Evolutionary conservation across 2,888 invertebrate genomes (phyloP).

Genomic region (Cremastinae sp.): DNA sequence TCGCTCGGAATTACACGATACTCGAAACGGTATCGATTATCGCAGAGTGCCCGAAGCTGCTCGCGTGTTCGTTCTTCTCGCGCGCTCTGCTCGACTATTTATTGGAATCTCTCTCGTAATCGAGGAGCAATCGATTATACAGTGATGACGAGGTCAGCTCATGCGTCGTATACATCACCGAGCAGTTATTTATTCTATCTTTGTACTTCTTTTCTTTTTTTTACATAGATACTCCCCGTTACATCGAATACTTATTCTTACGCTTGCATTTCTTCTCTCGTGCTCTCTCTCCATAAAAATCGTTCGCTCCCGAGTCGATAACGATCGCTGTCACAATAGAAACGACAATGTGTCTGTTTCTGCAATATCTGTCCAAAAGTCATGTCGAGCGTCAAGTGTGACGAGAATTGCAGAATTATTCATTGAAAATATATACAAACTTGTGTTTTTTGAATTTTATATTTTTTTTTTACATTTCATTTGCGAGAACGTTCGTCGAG

Average conservation of each 20-base stretch:
- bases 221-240: constrained; percentile 8
- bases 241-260: not conserved
- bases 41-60: constrained; percentile 42
- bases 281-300: not conserved
- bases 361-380: not conserved
- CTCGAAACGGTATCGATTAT: constrained; percentile 64
- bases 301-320: not conserved
- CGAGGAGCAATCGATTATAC: constrained; percentile 53
- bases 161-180: constrained; percentile 27
- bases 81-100: constrained; percentile 17
- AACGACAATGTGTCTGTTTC: not conserved
- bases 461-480: too few species aligned
- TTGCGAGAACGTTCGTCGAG: not conserved
- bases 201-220: constrained; percentile 6
- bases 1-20: constrained; percentile 59
- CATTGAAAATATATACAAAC: not conserved
- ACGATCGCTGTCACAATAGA: not conserved
- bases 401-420: not conserved
- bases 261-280: not conserved
- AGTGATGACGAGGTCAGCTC: constrained; percentile 52
- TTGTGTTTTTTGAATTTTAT: too few species aligned
- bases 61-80: constrained; percentile 24
- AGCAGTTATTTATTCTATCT: constrained; percentile 33
- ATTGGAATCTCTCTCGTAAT: constrained; percentile 48
- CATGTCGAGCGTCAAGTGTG: not conserved